These are phyloP conservation scores for Hassar affinis DNA, from an alignment of 2,113 vertebrate species.

Conservation along the genomic window DNA sequence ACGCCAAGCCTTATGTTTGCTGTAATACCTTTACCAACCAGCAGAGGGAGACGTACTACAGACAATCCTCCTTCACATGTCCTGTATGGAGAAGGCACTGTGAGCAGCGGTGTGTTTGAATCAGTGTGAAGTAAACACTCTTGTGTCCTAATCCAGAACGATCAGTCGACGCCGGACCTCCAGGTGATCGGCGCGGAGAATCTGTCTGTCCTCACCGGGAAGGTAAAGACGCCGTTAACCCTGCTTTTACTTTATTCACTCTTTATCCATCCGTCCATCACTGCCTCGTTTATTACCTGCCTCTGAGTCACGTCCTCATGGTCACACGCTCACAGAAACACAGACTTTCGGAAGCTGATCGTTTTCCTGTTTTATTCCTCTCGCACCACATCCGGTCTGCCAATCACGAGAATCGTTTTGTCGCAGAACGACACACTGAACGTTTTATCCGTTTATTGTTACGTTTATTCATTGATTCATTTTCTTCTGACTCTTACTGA, in stretches of 20 bases:
- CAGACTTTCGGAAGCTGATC: too few relatives aligned
- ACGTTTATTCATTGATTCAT: too few relatives aligned
- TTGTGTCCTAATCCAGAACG: conserved; percentile 63
- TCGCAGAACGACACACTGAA: not conserved
- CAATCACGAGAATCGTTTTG: too few relatives aligned
- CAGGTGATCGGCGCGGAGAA: conserved; percentile 76
- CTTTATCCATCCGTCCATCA: not conserved
- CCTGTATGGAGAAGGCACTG: not conserved
- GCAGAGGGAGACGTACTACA: conserved; percentile 34
- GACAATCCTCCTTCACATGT: not conserved
- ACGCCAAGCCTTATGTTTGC: too few relatives aligned
- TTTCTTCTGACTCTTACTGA: too few relatives aligned
- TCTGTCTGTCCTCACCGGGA: conserved; percentile 75
- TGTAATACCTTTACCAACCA: conserved; percentile 26
- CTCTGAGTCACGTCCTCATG: not conserved
- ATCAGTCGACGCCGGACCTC: conserved; percentile 73
- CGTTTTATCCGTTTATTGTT: not conserved
- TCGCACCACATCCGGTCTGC: not conserved
- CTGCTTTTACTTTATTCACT: not conserved
- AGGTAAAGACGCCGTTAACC: conserved; percentile 64
- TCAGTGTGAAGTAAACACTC: not conserved
- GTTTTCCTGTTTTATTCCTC: not conserved
- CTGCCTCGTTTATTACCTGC: not conserved
- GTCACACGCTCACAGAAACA: not conserved
- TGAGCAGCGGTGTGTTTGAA: not conserved